phyloP scores from a whole-genome alignment of 2,888 invertebrate genomes.

The Stegophylla sp. region DNA sequence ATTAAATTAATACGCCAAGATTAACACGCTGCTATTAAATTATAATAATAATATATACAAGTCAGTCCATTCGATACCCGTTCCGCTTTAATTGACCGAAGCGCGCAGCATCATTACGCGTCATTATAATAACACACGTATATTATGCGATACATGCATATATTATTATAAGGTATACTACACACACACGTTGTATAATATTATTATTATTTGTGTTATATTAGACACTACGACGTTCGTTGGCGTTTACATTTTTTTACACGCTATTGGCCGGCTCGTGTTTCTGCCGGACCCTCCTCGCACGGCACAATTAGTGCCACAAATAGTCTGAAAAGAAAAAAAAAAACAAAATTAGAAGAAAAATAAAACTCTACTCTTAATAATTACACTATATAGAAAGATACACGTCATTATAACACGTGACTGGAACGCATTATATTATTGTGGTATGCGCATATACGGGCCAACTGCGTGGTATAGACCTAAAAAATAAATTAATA shows the following conservation, averaged over 20 bases:
- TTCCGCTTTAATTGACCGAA: conserved; percentile 8
- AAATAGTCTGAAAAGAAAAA: not conserved
- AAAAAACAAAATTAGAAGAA: not conserved
- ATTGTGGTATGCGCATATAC: not conserved
- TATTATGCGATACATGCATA: too few species aligned
- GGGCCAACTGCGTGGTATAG: not conserved
- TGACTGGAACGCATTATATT: not conserved
- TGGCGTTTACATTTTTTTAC: not conserved
- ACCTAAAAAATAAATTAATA: not conserved
- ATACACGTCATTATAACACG: not conserved
- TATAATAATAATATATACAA: too few species aligned
- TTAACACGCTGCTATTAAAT: too few species aligned
- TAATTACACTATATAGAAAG: not conserved
- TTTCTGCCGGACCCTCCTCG: not conserved
- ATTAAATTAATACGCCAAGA: too few species aligned
- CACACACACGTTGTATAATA: not conserved
- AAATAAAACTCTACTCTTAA: conserved; percentile 10
- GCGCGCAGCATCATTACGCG: not conserved
- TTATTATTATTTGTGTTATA: too few species aligned
- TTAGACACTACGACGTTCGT: too few species aligned
- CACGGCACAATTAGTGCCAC: not conserved
- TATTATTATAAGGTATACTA: not conserved
- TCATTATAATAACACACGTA: not conserved
- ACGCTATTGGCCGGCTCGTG: not conserved
- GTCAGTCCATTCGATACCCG: not conserved